These are phyloP conservation scores for Acromyrmex echinatior DNA, from an alignment of 1,140 invertebrate genomes.

Conservation along the genomic window DNA sequence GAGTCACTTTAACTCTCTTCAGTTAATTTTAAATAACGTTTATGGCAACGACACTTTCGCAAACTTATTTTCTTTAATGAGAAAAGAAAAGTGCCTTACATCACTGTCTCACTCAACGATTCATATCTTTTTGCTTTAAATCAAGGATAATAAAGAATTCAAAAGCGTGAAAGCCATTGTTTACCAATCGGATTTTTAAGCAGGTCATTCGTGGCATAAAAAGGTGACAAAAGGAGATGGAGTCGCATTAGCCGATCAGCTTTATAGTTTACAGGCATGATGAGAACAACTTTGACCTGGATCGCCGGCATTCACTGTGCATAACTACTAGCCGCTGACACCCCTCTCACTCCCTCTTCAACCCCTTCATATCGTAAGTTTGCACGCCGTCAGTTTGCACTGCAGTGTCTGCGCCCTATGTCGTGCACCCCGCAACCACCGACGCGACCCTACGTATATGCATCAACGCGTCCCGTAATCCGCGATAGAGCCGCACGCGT, in stretches of 20 bases:
- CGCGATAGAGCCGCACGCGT: constrained; percentile 9
- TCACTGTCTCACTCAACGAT: neutral
- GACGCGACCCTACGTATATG: constrained; percentile 16
- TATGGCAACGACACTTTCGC: constrained; percentile 16
- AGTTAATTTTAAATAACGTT: constrained; percentile 33
- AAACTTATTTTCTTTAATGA: constrained; percentile 30
- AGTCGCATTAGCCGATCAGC: constrained; percentile 41
- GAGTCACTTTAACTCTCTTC: neutral
- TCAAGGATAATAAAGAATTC: constrained; percentile 22
- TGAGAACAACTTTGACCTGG: constrained; percentile 83
- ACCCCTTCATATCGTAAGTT: constrained; percentile 54
- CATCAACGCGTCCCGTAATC: constrained; percentile 35
- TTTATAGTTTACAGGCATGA: constrained; percentile 76
- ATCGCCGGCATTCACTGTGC: constrained; percentile 79
- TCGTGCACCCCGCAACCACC: constrained; percentile 20
- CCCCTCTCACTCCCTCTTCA: constrained; percentile 69
- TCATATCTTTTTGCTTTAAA: neutral
- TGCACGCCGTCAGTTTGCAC: constrained; percentile 15
- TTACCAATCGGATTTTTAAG: constrained; percentile 37
- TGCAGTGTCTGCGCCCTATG: constrained; percentile 45
- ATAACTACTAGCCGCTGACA: constrained; percentile 79
- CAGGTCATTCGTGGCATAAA: constrained; percentile 38
- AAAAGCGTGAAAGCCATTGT: constrained; percentile 68
- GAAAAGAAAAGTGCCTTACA: neutral
- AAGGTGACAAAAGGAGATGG: constrained; percentile 37